phyloP scores from a whole-genome alignment of 1,140 invertebrate species.

The Nephila pilipes region DNA sequence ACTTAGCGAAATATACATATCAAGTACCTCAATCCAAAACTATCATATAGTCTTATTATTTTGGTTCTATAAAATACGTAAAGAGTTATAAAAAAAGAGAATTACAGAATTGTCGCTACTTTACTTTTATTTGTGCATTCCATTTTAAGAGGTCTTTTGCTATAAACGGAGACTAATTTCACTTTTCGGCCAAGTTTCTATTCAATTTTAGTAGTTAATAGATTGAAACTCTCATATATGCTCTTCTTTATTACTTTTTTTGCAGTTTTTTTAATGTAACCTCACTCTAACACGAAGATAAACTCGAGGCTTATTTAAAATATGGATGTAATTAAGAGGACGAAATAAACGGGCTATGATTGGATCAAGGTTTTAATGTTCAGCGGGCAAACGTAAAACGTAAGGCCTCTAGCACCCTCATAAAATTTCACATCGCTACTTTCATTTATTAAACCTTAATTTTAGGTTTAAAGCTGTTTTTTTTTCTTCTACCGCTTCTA shows the following conservation, averaged over 20 bases:
- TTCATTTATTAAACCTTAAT: slow-evolving; percentile 63
- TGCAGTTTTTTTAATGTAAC: slow-evolving; percentile 35
- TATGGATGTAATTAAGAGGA: slow-evolving; percentile 56
- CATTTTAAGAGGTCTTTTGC: slow-evolving; percentile 17
- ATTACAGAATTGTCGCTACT: not conserved
- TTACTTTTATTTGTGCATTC: not conserved
- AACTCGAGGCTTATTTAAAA: slow-evolving; percentile 40
- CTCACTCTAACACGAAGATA: not conserved
- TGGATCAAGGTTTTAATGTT: slow-evolving; percentile 52
- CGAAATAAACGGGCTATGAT: slow-evolving; percentile 60
- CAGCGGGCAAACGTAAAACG: slow-evolving; percentile 35
- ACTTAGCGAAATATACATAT: too few relatives aligned
- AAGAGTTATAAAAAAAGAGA: not conserved
- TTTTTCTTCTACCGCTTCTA: not conserved
- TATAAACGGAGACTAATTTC: slow-evolving; percentile 41
- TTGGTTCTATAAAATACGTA: not conserved
- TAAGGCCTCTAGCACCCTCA: slow-evolving; percentile 9
- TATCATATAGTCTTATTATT: not conserved
- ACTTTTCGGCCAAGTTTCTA: slow-evolving; percentile 28
- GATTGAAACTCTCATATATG: slow-evolving; percentile 25
- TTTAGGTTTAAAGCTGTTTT: slow-evolving; percentile 36
- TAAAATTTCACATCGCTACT: slow-evolving; percentile 56
- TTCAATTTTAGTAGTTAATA: slow-evolving; percentile 44
- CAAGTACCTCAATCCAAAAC: not conserved
- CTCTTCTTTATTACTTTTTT: slow-evolving; percentile 49